phyloP scores from a whole-genome alignment of 2,888 invertebrate genomes.

The Eledone cirrhosa region DNA sequence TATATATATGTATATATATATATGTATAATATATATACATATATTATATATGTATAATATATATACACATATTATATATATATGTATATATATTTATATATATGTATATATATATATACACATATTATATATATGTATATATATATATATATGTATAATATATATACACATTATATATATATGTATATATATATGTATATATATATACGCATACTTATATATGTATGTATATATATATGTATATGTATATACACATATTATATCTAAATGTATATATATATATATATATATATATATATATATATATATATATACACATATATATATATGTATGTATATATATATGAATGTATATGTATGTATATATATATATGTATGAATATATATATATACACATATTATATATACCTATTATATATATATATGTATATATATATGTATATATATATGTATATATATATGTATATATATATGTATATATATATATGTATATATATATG shows the following conservation, averaged over 20 bases:
- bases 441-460: neutral
- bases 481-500: neutral
- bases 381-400: neutral
- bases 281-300: neutral
- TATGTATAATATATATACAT: no score
- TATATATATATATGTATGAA: no score
- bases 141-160: no score
- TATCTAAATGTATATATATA: neutral
- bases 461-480: neutral
- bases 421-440: slow-evolving; percentile 7
- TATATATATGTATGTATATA: no score
- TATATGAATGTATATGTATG: no score
- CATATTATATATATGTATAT: no score
- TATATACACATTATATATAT: neutral
- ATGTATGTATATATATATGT: neutral
- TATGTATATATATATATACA: no score
- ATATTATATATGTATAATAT: no score
- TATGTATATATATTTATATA: no score
- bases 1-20: no score
- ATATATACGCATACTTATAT: neutral
- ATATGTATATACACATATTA: no score
- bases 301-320: slow-evolving; percentile 22
- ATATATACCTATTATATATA: neutral
- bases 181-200: neutral
- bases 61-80: no score